These are phyloP conservation scores for Nomada ferruginata DNA, from an alignment of 2,888 invertebrate genomes.

Conservation along the genomic window DNA sequence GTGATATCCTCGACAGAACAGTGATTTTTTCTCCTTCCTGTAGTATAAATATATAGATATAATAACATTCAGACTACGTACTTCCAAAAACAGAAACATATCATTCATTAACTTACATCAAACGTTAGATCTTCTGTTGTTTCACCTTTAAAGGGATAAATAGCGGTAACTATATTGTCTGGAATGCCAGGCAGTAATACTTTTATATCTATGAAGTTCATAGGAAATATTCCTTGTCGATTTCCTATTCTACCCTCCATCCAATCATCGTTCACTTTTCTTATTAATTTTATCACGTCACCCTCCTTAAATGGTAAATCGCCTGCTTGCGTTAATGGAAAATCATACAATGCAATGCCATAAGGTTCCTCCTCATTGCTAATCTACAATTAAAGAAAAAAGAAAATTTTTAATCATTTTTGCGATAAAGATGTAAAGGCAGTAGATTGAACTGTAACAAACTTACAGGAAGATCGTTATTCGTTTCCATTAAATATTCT, in stretches of 20 bases:
- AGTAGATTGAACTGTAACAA: background rate
- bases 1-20: constrained; percentile 89
- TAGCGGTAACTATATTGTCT: constrained; percentile 86
- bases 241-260: constrained; percentile 89
- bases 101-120: constrained; percentile 81
- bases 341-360: constrained; percentile 92
- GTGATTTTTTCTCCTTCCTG: constrained; percentile 88
- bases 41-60: background rate
- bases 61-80: background rate
- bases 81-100: background rate
- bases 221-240: constrained; percentile 92
- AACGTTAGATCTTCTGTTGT: constrained; percentile 86
- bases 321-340: constrained; percentile 89
- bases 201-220: constrained; percentile 91
- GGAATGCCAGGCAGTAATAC: constrained; percentile 86
- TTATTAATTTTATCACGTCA: constrained; percentile 89
- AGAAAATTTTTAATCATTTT: background rate
- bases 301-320: constrained; percentile 93
- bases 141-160: constrained; percentile 90
- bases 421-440: background rate
- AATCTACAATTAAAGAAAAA: constrained; percentile 58
- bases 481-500: constrained; percentile 78
- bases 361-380: constrained; percentile 85
- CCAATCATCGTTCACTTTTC: constrained; percentile 92
- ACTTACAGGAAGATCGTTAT: constrained; percentile 72